Evolutionary conservation across 2,797 vertebrate genomes (phyloP), one percentile per base, ranked within the genome.

Genomic region (Mionectes olivaceus): DNA sequence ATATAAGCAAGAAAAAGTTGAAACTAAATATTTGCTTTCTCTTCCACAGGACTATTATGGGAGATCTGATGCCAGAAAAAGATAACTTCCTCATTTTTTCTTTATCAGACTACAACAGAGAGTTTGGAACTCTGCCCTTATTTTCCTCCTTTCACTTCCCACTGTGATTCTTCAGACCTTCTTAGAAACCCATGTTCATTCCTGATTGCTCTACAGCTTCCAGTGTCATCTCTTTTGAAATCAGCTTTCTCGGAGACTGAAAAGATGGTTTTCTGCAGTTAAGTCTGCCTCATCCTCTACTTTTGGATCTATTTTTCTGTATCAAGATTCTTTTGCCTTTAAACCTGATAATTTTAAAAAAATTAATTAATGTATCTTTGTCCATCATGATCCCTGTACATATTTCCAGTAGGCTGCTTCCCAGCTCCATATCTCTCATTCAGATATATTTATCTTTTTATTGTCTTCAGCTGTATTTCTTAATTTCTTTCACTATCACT

Each of bases 91-190:
- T 57, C 4, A 13, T 49, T 88, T 73, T 75, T 68, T 7, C 3
- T 69, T 82, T 56, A 17, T 47, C 13, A 57, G 12, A 53, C 19
- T 56, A 16, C 6, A 60, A 50, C 19, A 53, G 32, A 53, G 43
- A 63, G 0, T 53, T 71, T 68, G 44, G 19, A 55, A 47, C 2
- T 52, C 5, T 52, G 9, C 8, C 53, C 2, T 41, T 59, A 7
- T 52, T 76, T 59, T 63, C 15, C 10, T 61, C 60, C 30, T 77
- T 70, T 83, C 24, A 24, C 5, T 80, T 80, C 17, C 7, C 11
- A 15, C 13, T 5, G 1, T 67, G 47, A 67, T 63, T 57, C 30
- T 24, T 1, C 0, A 32, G 52, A 61, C 19, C 5, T 5, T 68
- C 43, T 44, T 63, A 55, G 19, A 84, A 84, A 82, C 2, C 11